phyloP scores from a whole-genome alignment of 2,113 vertebrate genomes.

The Willisornis vidua region DNA sequence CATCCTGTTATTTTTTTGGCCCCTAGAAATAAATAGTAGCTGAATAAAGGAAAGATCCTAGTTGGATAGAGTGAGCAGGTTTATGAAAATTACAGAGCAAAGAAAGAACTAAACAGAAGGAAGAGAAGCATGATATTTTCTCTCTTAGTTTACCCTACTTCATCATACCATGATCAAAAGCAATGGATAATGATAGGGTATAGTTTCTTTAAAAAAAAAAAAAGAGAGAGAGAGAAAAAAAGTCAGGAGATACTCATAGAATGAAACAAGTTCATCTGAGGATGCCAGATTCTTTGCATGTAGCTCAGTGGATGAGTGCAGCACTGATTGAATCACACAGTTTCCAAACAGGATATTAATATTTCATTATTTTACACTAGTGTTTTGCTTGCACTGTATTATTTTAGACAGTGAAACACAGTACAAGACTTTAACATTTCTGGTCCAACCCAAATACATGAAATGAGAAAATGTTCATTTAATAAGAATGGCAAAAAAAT shows the following conservation, averaged over 20 bases:
- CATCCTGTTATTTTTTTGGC: neutral
- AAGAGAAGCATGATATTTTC: neutral
- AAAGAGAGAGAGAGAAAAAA: neutral
- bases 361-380: constrained; percentile 42
- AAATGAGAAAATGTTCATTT: neutral
- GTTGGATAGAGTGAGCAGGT: neutral
- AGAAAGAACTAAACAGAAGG: neutral
- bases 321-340: neutral
- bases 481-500: neutral
- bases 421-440: neutral
- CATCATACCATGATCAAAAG: neutral
- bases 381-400: neutral
- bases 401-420: neutral
- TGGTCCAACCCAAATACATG: neutral
- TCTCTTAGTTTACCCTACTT: neutral
- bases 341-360: constrained; percentile 22
- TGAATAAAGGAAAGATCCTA: neutral
- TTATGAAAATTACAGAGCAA: neutral
- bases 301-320: neutral
- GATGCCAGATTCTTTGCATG: neutral
- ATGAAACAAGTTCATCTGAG: neutral
- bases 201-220: neutral
- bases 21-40: neutral
- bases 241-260: neutral
- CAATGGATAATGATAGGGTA: neutral